These are phyloP conservation scores for Alethe diademata DNA, from an alignment of 2,113 vertebrate genomes.

Conservation along the genomic window DNA sequence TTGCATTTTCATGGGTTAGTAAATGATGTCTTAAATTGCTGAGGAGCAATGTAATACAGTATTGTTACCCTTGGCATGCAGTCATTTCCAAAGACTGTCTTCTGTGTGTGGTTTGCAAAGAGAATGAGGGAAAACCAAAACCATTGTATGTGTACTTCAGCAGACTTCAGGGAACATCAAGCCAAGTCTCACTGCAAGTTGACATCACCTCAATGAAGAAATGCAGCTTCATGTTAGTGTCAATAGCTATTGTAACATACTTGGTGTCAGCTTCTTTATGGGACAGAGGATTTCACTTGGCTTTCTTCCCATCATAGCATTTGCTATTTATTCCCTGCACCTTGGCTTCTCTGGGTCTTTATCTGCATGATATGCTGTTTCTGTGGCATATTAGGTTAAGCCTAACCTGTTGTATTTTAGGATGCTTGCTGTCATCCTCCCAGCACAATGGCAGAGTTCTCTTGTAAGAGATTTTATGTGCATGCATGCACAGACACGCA, in stretches of 20 bases:
- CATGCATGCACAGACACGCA: neutral
- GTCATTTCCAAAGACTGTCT: neutral
- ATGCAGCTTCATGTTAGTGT: neutral
- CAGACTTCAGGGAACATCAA: neutral
- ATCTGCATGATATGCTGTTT: neutral
- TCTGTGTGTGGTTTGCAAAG: neutral
- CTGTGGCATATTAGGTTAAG: neutral
- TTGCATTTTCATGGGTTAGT: neutral
- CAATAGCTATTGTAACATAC: neutral
- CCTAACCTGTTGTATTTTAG: neutral
- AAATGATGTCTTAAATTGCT: neutral
- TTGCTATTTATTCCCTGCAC: neutral
- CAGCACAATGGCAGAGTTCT: neutral
- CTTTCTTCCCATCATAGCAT: neutral
- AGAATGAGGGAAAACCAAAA: neutral
- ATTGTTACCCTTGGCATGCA: neutral
- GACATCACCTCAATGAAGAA: neutral
- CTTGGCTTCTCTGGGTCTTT: neutral
- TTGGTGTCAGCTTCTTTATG: neutral
- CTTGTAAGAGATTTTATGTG: neutral
- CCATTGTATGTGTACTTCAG: neutral
- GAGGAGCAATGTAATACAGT: neutral
- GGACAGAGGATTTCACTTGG: neutral
- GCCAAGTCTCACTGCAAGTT: neutral
- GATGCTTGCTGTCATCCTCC: neutral